Evolutionary conservation across 2,113 vertebrate species (phyloP).

Genomic region (Periophthalmus modestus): DNA sequence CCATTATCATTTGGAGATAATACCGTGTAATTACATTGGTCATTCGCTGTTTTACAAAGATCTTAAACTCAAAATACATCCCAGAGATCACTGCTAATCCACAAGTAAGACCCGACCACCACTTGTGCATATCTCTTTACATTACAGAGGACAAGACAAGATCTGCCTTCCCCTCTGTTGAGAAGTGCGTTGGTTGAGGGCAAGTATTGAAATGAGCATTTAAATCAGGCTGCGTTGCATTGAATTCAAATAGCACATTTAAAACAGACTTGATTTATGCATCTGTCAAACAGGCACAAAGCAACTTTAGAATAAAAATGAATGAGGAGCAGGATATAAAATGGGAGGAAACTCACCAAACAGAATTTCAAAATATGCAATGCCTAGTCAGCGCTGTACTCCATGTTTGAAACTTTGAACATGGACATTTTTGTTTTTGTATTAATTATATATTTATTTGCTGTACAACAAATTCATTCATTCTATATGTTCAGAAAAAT

Average conservation of each 20-base stretch:
- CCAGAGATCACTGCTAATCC: slow-evolving; percentile 31
- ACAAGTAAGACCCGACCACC: slow-evolving; percentile 7
- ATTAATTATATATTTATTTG: no score
- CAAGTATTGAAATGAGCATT: not conserved
- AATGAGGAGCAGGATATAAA: not conserved
- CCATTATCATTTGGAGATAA: slow-evolving; percentile 2
- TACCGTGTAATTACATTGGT: not conserved
- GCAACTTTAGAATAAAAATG: not conserved
- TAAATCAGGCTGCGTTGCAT: not conserved
- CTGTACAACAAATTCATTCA: no score
- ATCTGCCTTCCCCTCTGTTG: not conserved
- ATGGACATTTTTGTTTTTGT: no score
- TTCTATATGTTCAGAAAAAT: no score
- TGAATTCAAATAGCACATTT: not conserved
- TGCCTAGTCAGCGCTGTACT: no score
- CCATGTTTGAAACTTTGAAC: no score
- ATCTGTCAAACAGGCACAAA: slow-evolving; percentile 1
- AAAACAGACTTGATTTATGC: not conserved
- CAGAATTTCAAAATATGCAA: not conserved
- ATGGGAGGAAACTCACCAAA: not conserved
- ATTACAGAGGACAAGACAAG: slow-evolving; percentile 18
- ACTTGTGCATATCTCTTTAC: slow-evolving; percentile 37
- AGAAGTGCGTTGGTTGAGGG: not conserved
- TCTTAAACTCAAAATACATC: slow-evolving; percentile 11
- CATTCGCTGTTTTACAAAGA: not conserved